Conservation (phyloP, 1,140 invertebrate genomes). For the Aphaenogaster floridana region DNA sequence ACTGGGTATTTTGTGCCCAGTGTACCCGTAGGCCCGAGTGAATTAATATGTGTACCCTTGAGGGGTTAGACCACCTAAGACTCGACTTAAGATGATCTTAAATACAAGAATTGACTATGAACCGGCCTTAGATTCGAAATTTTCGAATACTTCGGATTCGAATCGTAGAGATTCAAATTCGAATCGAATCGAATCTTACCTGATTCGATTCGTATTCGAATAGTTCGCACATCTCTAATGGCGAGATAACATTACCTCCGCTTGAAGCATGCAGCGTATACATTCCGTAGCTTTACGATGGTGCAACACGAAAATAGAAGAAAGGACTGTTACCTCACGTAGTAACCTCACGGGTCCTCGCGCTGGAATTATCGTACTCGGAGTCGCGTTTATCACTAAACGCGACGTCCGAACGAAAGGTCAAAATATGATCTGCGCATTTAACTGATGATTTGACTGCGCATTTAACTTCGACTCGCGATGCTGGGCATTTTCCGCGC, state of each 20-base stretch:
- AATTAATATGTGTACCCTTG: too few relatives aligned
- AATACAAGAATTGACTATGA: too few relatives aligned
- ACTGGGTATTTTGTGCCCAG: too few relatives aligned
- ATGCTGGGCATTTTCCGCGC: slow-evolving; percentile 8
- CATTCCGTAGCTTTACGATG: background rate
- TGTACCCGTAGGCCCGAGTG: too few relatives aligned
- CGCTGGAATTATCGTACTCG: background rate
- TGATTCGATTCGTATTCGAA: too few relatives aligned
- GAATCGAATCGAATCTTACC: too few relatives aligned
- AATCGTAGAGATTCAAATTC: too few relatives aligned
- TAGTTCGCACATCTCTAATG: too few relatives aligned
- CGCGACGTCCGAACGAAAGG: background rate
- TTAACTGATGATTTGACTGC: slow-evolving; percentile 22
- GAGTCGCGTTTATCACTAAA: background rate
- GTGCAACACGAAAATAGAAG: background rate
- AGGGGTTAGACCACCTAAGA: too few relatives aligned
- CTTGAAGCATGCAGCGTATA: background rate
- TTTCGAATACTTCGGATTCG: too few relatives aligned
- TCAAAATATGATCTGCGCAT: slow-evolving; percentile 11
- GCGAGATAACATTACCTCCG: background rate
- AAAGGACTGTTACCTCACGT: background rate
- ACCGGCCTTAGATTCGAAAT: too few relatives aligned
- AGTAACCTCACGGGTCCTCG: background rate
- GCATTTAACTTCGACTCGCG: background rate
- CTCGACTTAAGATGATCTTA: too few relatives aligned